Evolutionary conservation across 2,888 invertebrate genomes (phyloP), one percentile per base, ranked within the genome.

Genomic region (Zonitis immaculata): DNA sequence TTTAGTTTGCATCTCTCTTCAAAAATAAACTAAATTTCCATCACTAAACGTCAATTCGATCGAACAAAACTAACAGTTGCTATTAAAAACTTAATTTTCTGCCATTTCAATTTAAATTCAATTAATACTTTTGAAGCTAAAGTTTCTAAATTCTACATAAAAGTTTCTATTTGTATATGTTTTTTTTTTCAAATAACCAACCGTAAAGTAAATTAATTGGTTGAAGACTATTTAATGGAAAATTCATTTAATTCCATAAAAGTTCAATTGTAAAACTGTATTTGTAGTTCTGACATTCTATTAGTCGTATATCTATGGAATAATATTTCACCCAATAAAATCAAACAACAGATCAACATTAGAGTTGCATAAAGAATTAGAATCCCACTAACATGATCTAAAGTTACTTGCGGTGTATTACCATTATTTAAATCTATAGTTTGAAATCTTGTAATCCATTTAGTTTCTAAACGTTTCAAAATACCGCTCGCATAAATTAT

Each of bases 401-500:
- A 58, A 16, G 67, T 72, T 9, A 72, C 71, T 62, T 66, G 64
- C 5, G 69, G 66, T 39, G 62, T 50, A 42, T 52, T 46, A n/a
- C 56, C 47, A n/a, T 25, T 28, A 51, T 54, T 55, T 12, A 52
- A 46, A 22, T 53, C 44, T 11, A 42, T 54, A 47, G n/a, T 55
- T 53, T 54, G 52, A 48, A 52, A 62, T 52, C 32, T 56, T 51
- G 30, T 49, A 25, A 75, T 66, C 75, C 75, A 77, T 55, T 73
- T 73, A 8, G 64, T 60, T 60, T 77, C 73, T 9, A 78, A 63
- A 55, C 75, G 68, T 12, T 69, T 63, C n/a, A 76, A 51, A 28
- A 78, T 70, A 3, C 77, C 77, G 1, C 70, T 62, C 18, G 72
- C 72, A 48, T 64, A 69, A 26, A 78, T 63, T 49, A 66, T 70